Evolutionary conservation across 1,140 invertebrate species (phyloP), one percentile per base, ranked within the genome.

Genomic region (Spodoptera frugiperda): DNA sequence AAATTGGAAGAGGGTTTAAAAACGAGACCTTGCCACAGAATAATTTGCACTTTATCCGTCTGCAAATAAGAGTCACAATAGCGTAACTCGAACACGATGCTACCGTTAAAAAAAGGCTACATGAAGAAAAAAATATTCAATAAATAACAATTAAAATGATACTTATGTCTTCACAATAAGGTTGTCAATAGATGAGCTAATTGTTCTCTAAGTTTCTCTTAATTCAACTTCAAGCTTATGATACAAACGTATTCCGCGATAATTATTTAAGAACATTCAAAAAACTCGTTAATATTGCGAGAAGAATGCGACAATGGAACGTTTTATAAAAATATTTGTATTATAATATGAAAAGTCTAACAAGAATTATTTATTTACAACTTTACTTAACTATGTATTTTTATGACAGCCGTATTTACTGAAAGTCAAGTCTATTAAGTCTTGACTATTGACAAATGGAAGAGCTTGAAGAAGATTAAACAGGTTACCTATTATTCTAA

Each of bases 351-450:
- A 6, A 63, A 53, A 17, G 12, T 44, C 33, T 63, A 63, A 63
- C 59, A 63, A 63, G 59, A 44, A 44, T 39, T 11, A 63, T 63
- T 61, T 9, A 19, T 63, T 61, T 15, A 44, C n/a, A n/a, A n/a
- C n/a, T n/a, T n/a, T 44, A 63, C 3, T 25, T 59, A n/a, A n/a
- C 25, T 59, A 33, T 57, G 30, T 57, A 30, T 44, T 17, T 12
- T 0, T 61, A 44, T 19, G 17, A 63, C 33, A 63, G 59, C 15
- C 15, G 30, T 19, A n/a, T 19, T 44, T 61, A 44, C 9, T 39
- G 15, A 39, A 15, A 8, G 25, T 3, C 9, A 33, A 59, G 12
- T n/a, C n/a, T n/a, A n/a, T n/a, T n/a, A n/a, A n/a, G n/a, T n/a
- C n/a, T n/a, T n/a, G 59, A 14, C 17, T 53, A 53, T 8, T 1